phyloP scores from a whole-genome alignment of 1,140 invertebrate genomes.

The Leptopilina boulardi region DNA sequence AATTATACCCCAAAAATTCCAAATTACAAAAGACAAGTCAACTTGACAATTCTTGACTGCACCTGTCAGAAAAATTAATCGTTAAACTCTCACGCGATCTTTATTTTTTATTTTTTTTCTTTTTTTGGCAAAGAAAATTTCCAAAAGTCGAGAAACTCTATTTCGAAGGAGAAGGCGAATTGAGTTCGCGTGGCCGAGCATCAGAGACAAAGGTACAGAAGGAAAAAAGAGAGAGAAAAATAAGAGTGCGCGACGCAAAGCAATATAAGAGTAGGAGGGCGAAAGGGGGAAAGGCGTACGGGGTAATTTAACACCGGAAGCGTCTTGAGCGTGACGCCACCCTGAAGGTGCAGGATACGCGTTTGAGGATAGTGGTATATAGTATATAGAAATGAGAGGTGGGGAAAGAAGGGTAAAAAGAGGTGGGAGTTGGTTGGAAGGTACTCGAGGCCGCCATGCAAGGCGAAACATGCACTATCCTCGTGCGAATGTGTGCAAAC shows the following conservation, averaged over 20 bases:
- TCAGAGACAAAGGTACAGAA: conserved; percentile 50
- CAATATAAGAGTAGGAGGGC: neutral
- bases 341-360: conserved; percentile 76
- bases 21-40: neutral
- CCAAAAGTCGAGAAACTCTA: neutral
- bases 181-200: conserved; percentile 37
- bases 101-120: neutral
- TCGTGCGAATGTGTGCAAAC: conserved; percentile 55
- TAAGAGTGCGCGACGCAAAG: conserved; percentile 42
- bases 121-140: neutral
- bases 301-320: conserved; percentile 77
- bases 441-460: conserved; percentile 69
- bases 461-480: conserved; percentile 59
- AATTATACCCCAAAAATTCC: too few species aligned
- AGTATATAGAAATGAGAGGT: conserved; percentile 63
- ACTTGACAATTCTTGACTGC: conserved; percentile 6
- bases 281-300: conserved; percentile 54
- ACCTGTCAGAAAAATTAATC: conserved; percentile 10
- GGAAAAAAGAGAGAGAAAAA: conserved; percentile 48
- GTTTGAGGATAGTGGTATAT: conserved; percentile 62
- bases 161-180: conserved; percentile 46
- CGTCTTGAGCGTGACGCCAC: conserved; percentile 76
- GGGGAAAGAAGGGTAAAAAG: conserved; percentile 59
- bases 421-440: conserved; percentile 66
- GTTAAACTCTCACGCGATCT: conserved; percentile 9